A percentile compares a stretch with the other conserved stretches of the same genome.
Conservation (phyloP, 2,113 vertebrate species). For the Stomatorhinus ivindoensis region DNA sequence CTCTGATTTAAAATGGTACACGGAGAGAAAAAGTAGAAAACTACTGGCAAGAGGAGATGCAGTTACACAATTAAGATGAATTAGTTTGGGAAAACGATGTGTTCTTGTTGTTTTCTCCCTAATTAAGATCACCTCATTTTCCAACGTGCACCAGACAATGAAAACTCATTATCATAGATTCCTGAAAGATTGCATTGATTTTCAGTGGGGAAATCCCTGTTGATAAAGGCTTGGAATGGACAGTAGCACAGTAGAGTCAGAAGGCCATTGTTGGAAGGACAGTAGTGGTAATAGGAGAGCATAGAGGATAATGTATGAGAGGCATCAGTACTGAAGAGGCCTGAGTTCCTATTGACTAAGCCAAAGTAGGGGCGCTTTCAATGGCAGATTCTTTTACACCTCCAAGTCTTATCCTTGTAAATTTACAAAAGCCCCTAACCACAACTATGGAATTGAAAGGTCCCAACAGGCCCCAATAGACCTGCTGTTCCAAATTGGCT, state of each 20-base stretch:
- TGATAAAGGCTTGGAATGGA: slow-evolving; percentile 62
- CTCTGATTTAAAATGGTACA: slow-evolving; percentile 25
- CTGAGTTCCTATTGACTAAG: slow-evolving; percentile 55
- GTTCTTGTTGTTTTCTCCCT: slow-evolving; percentile 40
- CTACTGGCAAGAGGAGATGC: slow-evolving; percentile 49
- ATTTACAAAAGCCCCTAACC: slow-evolving; percentile 50
- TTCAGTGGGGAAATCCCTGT: slow-evolving; percentile 41
- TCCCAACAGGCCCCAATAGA: slow-evolving; percentile 39
- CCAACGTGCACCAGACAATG: slow-evolving; percentile 47
- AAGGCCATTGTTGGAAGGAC: slow-evolving; percentile 62
- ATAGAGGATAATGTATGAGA: slow-evolving; percentile 58
- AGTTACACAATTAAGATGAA: slow-evolving; percentile 89
- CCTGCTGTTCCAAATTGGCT: slow-evolving; percentile 26
- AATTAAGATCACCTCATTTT: slow-evolving; percentile 59
- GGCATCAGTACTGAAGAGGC: slow-evolving; percentile 49
- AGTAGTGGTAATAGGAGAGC: slow-evolving; percentile 62
- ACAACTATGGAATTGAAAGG: slow-evolving; percentile 35
- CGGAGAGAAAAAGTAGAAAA: slow-evolving; percentile 35
- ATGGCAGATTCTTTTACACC: slow-evolving; percentile 53
- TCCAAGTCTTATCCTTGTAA: slow-evolving; percentile 58
- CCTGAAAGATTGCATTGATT: slow-evolving; percentile 44
- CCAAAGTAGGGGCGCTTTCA: slow-evolving; percentile 37
- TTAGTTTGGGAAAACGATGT: slow-evolving; percentile 50
- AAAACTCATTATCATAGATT: slow-evolving; percentile 61
- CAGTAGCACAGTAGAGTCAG: slow-evolving; percentile 45